A percentile compares a stretch with the other conserved stretches of the same genome.
Evolutionary conservation across 2,888 invertebrate species (phyloP).

Genomic region (Pherbina coryleti): DNA sequence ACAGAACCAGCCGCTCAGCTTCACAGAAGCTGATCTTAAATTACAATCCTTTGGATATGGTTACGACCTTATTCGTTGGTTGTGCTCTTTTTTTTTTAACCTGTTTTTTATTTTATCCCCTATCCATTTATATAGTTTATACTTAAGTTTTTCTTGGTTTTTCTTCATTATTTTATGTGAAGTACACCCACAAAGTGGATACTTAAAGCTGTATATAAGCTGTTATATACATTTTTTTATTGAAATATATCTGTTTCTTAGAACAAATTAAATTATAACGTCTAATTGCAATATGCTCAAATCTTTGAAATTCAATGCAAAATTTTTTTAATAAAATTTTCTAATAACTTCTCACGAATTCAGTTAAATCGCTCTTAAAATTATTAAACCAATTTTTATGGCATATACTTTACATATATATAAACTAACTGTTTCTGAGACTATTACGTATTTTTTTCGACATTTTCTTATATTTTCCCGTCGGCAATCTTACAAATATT

Average conservation of each 20-base stretch:
- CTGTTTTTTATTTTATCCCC: constrained; percentile 32
- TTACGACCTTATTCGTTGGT: constrained; percentile 42
- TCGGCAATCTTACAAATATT: not conserved
- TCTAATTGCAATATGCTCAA: not conserved
- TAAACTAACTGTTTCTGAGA: no score
- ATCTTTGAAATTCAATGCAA: not conserved
- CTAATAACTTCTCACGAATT: no score
- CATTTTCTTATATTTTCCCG: not conserved
- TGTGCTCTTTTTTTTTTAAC: constrained; percentile 46
- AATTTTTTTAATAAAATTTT: not conserved
- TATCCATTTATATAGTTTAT: constrained; percentile 27
- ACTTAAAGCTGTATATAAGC: constrained; percentile 16
- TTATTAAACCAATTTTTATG: no score
- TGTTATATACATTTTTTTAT: not conserved
- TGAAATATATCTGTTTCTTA: not conserved
- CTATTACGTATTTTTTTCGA: no score
- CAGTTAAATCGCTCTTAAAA: no score
- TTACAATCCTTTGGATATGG: constrained; percentile 17
- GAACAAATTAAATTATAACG: no score
- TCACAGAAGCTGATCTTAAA: constrained; percentile 39
- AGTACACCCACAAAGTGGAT: constrained; percentile 43
- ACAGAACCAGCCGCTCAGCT: not conserved
- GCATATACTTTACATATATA: no score
- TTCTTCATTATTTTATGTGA: constrained; percentile 34
- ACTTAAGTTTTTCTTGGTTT: constrained; percentile 31